phyloP scores from a whole-genome alignment of 2,113 vertebrate genomes.

The Orientallactaga bullata region DNA sequence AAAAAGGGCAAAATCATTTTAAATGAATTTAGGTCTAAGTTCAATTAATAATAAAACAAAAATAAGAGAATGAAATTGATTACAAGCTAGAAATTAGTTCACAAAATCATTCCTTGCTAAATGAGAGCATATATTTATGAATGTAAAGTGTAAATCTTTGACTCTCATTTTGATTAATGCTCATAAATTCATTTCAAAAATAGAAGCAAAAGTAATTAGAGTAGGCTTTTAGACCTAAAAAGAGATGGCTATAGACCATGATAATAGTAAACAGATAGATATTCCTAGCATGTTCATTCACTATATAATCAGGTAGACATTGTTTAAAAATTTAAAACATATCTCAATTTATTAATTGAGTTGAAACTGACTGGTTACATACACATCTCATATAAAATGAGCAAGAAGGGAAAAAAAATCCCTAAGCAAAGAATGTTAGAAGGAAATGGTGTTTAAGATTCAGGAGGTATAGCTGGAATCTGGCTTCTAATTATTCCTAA shows the following conservation, averaged over 20 bases:
- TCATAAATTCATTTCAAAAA: background rate
- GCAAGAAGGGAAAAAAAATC: background rate
- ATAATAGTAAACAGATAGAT: background rate
- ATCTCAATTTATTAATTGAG: background rate
- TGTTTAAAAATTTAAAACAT: background rate
- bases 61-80: background rate
- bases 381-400: background rate
- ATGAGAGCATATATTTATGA: background rate
- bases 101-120: background rate
- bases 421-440: background rate
- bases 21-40: background rate
- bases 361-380: background rate
- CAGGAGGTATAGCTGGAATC: background rate
- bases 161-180: background rate
- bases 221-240: background rate
- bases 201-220: background rate
- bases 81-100: background rate
- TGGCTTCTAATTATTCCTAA: background rate
- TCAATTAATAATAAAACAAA: slow-evolving; percentile 22
- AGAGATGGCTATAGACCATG: background rate
- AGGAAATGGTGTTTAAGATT: background rate
- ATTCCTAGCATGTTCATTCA: background rate
- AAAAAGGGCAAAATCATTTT: background rate
- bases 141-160: background rate
- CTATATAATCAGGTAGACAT: background rate